Evolutionary conservation across 2,113 vertebrate species (phyloP).

Genomic region (Cottus gobio): DNA sequence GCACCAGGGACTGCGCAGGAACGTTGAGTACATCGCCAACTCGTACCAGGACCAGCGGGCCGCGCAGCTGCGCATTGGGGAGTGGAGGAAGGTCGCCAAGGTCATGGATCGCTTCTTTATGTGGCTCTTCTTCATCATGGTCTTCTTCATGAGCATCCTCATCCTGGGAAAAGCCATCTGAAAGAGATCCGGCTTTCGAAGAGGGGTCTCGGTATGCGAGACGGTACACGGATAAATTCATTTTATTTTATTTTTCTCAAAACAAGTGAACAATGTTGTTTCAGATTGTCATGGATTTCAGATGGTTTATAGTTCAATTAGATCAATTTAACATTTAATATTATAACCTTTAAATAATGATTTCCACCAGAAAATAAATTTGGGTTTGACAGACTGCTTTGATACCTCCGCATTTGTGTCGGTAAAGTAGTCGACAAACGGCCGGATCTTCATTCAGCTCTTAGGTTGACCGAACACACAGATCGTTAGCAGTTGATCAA

Average conservation of each 20-base stretch:
- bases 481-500: neutral
- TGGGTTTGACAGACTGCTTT: neutral
- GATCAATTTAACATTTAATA: neutral
- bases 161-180: slow-evolving; percentile 88
- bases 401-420: neutral
- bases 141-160: slow-evolving; percentile 90
- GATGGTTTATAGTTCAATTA: neutral
- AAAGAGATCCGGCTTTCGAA: slow-evolving; percentile 25
- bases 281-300: neutral
- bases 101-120: slow-evolving; percentile 95
- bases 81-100: slow-evolving; percentile 93
- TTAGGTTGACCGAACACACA: neutral
- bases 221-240: neutral
- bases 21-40: slow-evolving; percentile 85
- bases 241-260: neutral
- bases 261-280: neutral
- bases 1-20: slow-evolving; percentile 78
- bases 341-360: neutral
- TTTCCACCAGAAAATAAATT: neutral
- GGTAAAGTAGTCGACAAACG: neutral
- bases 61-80: slow-evolving; percentile 79
- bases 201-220: rapidly evolving
- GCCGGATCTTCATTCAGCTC: neutral
- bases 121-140: slow-evolving; percentile 94
- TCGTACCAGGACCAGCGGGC: slow-evolving; percentile 86